Evolutionary conservation across 2,797 vertebrate genomes (phyloP).

Genomic region (Oreochromis grahami): DNA sequence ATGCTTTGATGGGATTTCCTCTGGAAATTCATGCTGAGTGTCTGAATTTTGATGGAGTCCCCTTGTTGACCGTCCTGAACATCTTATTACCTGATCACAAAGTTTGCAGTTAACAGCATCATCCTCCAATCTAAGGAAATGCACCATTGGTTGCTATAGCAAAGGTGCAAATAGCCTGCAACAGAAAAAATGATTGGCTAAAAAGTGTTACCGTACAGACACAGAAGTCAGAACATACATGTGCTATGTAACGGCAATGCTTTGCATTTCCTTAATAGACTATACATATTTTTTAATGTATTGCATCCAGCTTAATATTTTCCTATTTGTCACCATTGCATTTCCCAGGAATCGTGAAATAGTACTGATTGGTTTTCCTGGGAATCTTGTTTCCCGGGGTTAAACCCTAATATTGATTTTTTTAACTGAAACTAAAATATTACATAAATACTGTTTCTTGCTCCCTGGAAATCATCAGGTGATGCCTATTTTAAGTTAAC

Average conservation of each 20-base stretch:
- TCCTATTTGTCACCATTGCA: not conserved
- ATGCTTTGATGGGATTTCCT: not conserved
- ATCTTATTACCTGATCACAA: not conserved
- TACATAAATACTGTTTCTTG: not conserved
- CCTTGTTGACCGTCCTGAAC: not conserved
- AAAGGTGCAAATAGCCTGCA: not conserved
- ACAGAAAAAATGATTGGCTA: not conserved
- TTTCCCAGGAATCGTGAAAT: not conserved
- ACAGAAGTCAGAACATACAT: not conserved
- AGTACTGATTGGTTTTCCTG: not conserved
- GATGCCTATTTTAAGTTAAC: not conserved
- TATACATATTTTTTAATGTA: not conserved
- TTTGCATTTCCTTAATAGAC: not conserved
- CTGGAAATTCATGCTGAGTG: not conserved
- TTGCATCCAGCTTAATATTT: not conserved
- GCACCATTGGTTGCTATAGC: not conserved
- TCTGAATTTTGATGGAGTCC: not conserved
- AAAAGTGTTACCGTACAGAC: not conserved
- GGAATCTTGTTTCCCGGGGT: not conserved
- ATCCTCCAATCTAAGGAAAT: not conserved
- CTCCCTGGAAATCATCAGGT: not conserved
- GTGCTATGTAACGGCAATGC: not conserved
- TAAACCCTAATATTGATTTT: not conserved
- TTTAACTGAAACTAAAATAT: not conserved
- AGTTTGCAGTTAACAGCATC: not conserved